phyloP scores from a whole-genome alignment of 2,888 invertebrate genomes.

The Cyclophora punctaria region DNA sequence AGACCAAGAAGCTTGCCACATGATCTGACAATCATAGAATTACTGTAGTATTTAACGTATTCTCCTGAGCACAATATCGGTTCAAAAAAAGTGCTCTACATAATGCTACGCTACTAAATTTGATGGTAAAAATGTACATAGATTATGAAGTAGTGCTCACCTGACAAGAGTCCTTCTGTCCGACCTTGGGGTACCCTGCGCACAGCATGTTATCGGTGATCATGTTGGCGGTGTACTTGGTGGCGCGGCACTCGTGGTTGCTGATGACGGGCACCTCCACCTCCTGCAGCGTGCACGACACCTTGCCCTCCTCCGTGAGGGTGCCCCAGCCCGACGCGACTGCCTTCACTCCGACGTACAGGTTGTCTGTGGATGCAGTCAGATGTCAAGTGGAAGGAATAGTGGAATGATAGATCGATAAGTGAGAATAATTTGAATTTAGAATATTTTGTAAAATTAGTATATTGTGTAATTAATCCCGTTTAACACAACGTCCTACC shows the following conservation, averaged over 20 bases:
- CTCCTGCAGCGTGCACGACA: conserved; percentile 87
- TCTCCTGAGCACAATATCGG: too few relatives aligned
- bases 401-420: too few relatives aligned
- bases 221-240: conserved; percentile 88
- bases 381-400: too few relatives aligned
- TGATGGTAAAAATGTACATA: background rate
- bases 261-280: conserved; percentile 84
- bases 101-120: too few relatives aligned
- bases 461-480: too few relatives aligned
- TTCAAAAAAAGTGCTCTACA: too few relatives aligned
- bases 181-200: conserved; percentile 83
- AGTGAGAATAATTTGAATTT: too few relatives aligned
- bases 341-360: conserved; percentile 82
- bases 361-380: conserved; percentile 62
- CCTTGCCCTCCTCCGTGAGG: conserved; percentile 86
- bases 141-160: conserved; percentile 46
- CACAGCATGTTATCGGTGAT: conserved; percentile 93
- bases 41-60: too few relatives aligned
- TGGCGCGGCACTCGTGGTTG: conserved; percentile 82
- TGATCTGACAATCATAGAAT: too few relatives aligned
- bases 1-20: too few relatives aligned
- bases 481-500: too few relatives aligned
- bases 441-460: too few relatives aligned
- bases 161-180: conserved; percentile 88
- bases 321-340: conserved; percentile 93